phyloP scores from a whole-genome alignment of 2,797 vertebrate genomes.

The Siniperca undulata region DNA sequence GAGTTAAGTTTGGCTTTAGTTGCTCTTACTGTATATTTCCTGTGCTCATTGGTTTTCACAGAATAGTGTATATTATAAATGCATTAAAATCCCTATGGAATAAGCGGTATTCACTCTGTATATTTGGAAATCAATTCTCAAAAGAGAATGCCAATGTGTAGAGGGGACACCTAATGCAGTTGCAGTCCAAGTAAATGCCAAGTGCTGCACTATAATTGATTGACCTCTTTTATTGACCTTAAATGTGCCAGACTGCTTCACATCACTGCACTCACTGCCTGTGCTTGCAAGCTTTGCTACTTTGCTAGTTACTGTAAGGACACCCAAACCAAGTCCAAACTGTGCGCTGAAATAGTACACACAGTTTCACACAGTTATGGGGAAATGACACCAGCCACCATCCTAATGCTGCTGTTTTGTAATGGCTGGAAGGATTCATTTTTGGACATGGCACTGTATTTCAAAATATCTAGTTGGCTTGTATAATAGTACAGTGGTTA shows the following conservation, averaged over 20 bases:
- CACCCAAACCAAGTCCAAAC: slow-evolving; percentile 15
- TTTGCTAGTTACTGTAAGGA: slow-evolving; percentile 18
- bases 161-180: background rate
- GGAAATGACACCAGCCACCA: background rate
- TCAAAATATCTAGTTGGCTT: background rate
- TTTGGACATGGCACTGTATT: background rate
- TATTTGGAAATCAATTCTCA: background rate
- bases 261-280: slow-evolving; percentile 49
- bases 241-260: slow-evolving; percentile 38
- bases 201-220: slow-evolving; percentile 36
- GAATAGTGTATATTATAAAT: background rate
- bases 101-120: background rate
- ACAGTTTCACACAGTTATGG: background rate
- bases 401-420: background rate
- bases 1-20: slow-evolving; percentile 37
- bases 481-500: slow-evolving; percentile 1
- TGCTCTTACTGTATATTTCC: slow-evolving; percentile 32
- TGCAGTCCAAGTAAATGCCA: slow-evolving; percentile 40
- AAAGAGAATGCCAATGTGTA: background rate
- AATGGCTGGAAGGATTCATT: background rate
- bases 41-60: background rate
- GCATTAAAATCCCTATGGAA: background rate
- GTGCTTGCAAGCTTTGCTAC: slow-evolving; percentile 67
- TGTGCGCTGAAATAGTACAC: background rate
- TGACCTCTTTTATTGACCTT: slow-evolving; percentile 37